Base-by-base conservation (phyloP, 2,797 vertebrate species). In the Crax fasciolata region DNA sequence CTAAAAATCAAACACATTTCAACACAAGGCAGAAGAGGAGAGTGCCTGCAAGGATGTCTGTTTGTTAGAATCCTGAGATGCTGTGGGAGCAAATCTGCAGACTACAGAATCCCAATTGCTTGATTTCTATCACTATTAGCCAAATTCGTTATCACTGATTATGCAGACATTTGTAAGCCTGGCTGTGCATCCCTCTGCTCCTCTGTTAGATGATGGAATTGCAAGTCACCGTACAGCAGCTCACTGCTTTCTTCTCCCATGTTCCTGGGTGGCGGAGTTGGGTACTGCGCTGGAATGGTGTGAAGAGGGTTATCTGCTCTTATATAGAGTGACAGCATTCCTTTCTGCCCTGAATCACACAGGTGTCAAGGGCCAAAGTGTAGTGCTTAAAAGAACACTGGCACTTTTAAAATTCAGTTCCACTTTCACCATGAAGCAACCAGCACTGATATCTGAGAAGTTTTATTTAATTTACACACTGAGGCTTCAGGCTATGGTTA, bases 191-290 rank as follows among this genome's bases (percentile, higher is more conserved):
- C 67, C 35, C 75, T 67, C 5, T 35, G 54, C 57, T 70, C 57
- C 65, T 92, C 46, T 63, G 58, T 2, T 2, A 8, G 35, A 38
- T 27, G 48, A 8, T n/a, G 63, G 54, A 44, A 13, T 30, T 43
- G 39, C n/a, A 17, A 44, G 61, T 10, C 44, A n/a, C 66, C 3
- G 1, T 11, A 5, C 1, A 5, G 2, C 18, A 21, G 10, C 6
- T 63, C 4, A 5, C 2, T 41, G 4, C 44, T 19, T 92, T 43
- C 46, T 61, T 19, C 59, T 84, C n/a, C n/a, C 6, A 0, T 1
- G 11, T 17, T 61, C 41, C 3, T 7, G 61, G 55, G 10, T 10
- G 46, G 10, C 4, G 4, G 62, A 51, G 15, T 1, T n/a, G 46
- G 48, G 54, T 43, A 55, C 66, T 1, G 19, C 8, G 55, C 41